Evolutionary conservation across 2,113 vertebrate species (phyloP).

Genomic region (Manacus vitellinus): DNA sequence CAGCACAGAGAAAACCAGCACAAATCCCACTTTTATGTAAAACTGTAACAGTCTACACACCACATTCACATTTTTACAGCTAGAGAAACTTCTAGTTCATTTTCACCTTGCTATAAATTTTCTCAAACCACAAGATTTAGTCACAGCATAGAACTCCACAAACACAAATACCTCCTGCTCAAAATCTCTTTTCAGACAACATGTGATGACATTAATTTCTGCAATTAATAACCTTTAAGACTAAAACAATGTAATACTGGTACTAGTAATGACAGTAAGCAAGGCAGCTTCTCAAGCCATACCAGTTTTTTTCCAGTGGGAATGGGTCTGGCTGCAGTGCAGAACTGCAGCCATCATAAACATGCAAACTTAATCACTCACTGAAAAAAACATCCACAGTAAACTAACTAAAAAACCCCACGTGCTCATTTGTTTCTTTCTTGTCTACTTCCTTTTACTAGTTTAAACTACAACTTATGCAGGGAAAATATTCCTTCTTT

Average conservation of each 20-base stretch:
- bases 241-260: not conserved
- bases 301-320: not conserved
- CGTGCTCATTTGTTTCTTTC: not conserved
- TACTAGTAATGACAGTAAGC: not conserved
- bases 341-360: not conserved
- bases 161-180: not conserved
- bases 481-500: not conserved
- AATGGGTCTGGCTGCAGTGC: not conserved
- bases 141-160: not conserved
- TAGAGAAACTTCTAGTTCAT: not conserved
- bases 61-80: not conserved
- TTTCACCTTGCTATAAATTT: not conserved
- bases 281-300: not conserved
- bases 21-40: not conserved
- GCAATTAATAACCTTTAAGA: not conserved
- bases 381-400: not conserved
- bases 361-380: not conserved
- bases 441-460: not conserved
- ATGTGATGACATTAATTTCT: not conserved
- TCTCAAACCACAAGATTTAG: not conserved
- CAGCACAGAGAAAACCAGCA: not conserved
- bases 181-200: not conserved
- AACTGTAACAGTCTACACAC: not conserved
- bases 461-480: not conserved
- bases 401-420: not conserved